Evolutionary conservation across 2,888 invertebrate genomes (phyloP).

Genomic region (Cepaea hortensis): DNA sequence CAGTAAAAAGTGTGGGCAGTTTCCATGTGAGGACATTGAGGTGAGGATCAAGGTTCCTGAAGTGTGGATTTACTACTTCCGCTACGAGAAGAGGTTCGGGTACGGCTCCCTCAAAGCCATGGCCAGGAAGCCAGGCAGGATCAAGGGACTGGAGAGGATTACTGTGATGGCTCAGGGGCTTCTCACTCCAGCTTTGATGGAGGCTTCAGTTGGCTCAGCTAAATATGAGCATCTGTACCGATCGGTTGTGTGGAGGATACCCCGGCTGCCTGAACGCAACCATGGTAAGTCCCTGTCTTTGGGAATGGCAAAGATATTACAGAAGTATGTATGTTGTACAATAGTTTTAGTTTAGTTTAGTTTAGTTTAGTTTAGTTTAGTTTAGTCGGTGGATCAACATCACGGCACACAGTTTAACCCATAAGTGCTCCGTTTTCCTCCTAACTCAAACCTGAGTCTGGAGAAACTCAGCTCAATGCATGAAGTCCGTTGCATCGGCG

Average conservation of each 20-base stretch:
- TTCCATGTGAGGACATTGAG: constrained; percentile 86
- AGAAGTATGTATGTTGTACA: no score
- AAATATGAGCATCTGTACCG: constrained; percentile 99
- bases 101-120: constrained; percentile 98
- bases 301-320: no score
- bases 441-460: no score
- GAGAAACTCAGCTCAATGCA: no score
- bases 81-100: constrained; percentile 97
- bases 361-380: no score
- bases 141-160: constrained; percentile 77
- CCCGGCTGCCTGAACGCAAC: constrained; percentile 96
- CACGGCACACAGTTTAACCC: no score
- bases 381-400: no score
- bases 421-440: no score
- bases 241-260: constrained; percentile 98
- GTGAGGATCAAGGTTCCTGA: constrained; percentile 95
- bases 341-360: no score
- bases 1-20: constrained; percentile 93
- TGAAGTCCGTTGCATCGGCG: no score
- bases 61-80: constrained; percentile 98
- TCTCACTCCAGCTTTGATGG: constrained; percentile 73
- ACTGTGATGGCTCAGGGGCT: constrained; percentile 75
- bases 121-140: constrained; percentile 79
- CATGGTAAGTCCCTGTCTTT: constrained; percentile 84
- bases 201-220: constrained; percentile 89